Percentiles rank a stretch among this genome's conserved stretches.
Conservation (phyloP, 2,888 invertebrate species). For the Ariolimax columbianus region DNA sequence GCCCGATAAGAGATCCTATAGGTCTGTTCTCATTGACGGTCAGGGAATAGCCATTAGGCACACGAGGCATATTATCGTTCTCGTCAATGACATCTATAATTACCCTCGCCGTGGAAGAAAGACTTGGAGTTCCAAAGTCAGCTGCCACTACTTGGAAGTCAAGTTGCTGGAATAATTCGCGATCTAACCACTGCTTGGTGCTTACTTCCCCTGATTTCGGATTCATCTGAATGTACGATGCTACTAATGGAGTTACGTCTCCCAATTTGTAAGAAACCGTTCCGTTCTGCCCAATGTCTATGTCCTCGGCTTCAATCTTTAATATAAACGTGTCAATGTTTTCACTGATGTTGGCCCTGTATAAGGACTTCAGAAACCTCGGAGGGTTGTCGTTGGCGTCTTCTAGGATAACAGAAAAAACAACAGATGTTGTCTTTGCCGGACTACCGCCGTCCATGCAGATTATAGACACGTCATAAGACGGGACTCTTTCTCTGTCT, state of each 20-base stretch:
- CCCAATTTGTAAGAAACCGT: constrained; percentile 63
- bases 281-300: constrained; percentile 66
- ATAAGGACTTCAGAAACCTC: constrained; percentile 60
- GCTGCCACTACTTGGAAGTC: constrained; percentile 65
- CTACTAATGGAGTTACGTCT: constrained; percentile 51
- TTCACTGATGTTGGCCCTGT: constrained; percentile 66
- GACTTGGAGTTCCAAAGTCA: constrained; percentile 64
- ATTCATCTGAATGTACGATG: constrained; percentile 52
- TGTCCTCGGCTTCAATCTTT: constrained; percentile 68
- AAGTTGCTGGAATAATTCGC: constrained; percentile 61
- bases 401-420: constrained; percentile 67
- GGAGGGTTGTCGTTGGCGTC: constrained; percentile 76
- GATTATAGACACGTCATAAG: constrained; percentile 63
- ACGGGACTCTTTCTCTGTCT: constrained; percentile 66
- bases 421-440: constrained; percentile 59
- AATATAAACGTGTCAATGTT: constrained; percentile 67
- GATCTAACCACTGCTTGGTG: constrained; percentile 62
- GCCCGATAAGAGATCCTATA: constrained; percentile 57
- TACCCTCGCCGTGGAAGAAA: constrained; percentile 63
- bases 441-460: constrained; percentile 72
- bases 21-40: constrained; percentile 63
- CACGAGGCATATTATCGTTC: constrained; percentile 68
- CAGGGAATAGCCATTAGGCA: constrained; percentile 60
- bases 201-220: constrained; percentile 60
- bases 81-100: constrained; percentile 63